Conservation (phyloP, 2,888 invertebrate genomes). For the Conomelus anceps region DNA sequence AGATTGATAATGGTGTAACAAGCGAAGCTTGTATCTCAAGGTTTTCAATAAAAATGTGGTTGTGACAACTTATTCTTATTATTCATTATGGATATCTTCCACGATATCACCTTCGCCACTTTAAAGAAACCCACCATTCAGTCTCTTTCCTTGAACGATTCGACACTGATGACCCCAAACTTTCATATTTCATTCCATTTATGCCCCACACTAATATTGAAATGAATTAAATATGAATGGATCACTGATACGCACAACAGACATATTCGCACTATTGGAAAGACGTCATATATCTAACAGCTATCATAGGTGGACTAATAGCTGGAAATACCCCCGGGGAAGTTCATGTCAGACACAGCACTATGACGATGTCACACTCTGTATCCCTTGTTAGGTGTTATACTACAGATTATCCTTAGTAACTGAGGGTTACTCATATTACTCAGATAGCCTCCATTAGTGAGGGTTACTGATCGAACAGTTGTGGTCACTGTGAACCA, state of each 20-base stretch:
- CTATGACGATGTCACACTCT: background rate
- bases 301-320: background rate
- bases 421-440: background rate
- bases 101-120: too few species aligned
- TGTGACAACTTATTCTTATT: too few species aligned
- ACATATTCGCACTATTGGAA: too few species aligned
- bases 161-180: too few species aligned
- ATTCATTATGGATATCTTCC: too few species aligned
- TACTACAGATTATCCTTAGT: background rate
- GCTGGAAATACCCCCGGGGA: background rate
- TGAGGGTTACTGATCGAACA: background rate
- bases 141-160: too few species aligned
- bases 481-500: background rate
- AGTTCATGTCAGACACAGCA: background rate
- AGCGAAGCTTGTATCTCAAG: too few species aligned
- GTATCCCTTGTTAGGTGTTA: background rate
- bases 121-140: too few species aligned
- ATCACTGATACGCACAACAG: background rate
- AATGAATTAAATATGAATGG: too few species aligned
- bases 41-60: too few species aligned
- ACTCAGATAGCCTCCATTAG: background rate
- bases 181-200: too few species aligned
- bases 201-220: background rate
- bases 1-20: too few species aligned
- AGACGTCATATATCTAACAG: background rate